Evolutionary conservation across 2,797 vertebrate species (phyloP).

Genomic region (Tadarida brasiliensis): DNA sequence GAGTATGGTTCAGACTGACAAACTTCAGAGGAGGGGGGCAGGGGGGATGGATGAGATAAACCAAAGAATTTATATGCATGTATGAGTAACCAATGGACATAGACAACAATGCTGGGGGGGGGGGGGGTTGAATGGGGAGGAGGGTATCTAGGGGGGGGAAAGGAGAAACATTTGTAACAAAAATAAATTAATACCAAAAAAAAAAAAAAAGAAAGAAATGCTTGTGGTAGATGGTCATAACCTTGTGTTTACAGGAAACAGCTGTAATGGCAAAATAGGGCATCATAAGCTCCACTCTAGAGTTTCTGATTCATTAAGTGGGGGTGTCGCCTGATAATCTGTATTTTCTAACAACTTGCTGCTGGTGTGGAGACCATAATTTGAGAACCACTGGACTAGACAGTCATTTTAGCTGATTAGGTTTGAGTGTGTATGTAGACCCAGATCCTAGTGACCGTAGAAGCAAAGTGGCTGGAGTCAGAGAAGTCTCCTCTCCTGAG

Average conservation of each 20-base stretch:
- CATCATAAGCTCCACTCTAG: neutral
- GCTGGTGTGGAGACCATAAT: neutral
- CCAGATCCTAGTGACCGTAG: neutral
- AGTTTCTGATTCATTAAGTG: neutral
- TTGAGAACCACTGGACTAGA: neutral
- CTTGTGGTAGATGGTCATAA: slow-evolving; percentile 6
- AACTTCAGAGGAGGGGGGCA: too few relatives aligned
- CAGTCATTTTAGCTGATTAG: neutral
- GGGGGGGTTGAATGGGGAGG: too few relatives aligned
- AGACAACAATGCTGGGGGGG: too few relatives aligned
- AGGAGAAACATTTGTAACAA: too few relatives aligned
- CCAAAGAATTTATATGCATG: too few relatives aligned
- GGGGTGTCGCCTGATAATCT: neutral
- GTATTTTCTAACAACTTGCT: slow-evolving; percentile 29
- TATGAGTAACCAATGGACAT: too few relatives aligned
- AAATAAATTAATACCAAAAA: too few relatives aligned
- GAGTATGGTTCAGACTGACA: too few relatives aligned
- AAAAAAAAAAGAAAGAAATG: neutral
- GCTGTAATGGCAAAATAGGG: neutral
- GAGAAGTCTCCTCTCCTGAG: neutral
- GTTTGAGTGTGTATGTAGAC: neutral
- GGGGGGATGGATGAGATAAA: too few relatives aligned
- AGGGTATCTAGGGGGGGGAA: too few relatives aligned
- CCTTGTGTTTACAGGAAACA: slow-evolving; percentile 38
- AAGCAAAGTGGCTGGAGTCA: neutral